Base-by-base conservation (phyloP, 2,888 invertebrate genomes). In the Ectemnius lituratus region DNA sequence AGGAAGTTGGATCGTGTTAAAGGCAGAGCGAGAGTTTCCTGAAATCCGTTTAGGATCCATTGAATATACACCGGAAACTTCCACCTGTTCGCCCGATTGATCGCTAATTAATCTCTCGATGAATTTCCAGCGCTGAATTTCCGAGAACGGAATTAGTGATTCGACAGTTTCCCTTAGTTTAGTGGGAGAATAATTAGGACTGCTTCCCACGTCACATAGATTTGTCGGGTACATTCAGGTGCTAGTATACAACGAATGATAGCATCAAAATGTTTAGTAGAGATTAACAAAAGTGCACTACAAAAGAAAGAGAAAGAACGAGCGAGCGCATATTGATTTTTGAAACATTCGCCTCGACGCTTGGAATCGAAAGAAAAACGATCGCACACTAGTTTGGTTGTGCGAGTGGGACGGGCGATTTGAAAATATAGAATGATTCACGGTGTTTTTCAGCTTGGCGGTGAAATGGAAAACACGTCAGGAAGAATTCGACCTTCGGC, bases 401-500 rank as follows among this genome's bases (percentile, higher is more conserved):
- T 46, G 27, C 14, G 52, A 3, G 45, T 13, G 14, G 18, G 67
- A 59, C 45, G 8, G 11, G 27, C 52, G 57, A 64, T 64, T 69
- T 58, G 64, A 70, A 70, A 76, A 70, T 46, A 70, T 14, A n/a
- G 20, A 57, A 62, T 76, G 75, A 76, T 65, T 76, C 76, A 76
- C 60, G 67, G 71, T 75, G 72, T 70, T 72, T 77, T 58, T 56
- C 62, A 37, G 64, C 57, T 16, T 2, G 8, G 4, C 20, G 49
- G 70, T 65, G 70, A 74, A 59, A 61, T 58, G 69, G 62, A 76
- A 70, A 75, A 79, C 74, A 74, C 63, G 75, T 70, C 28, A 64
- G n/a, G 71, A 62, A 67, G 60, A 37, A 56, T 62, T 62, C 64
- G 76, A 70, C 66, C 76, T 79, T 79, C 72, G 56, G 65, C 49